These are phyloP conservation scores for Ceratoteleas bidentatus DNA, from an alignment of 1,140 invertebrate species.

Conservation along the genomic window DNA sequence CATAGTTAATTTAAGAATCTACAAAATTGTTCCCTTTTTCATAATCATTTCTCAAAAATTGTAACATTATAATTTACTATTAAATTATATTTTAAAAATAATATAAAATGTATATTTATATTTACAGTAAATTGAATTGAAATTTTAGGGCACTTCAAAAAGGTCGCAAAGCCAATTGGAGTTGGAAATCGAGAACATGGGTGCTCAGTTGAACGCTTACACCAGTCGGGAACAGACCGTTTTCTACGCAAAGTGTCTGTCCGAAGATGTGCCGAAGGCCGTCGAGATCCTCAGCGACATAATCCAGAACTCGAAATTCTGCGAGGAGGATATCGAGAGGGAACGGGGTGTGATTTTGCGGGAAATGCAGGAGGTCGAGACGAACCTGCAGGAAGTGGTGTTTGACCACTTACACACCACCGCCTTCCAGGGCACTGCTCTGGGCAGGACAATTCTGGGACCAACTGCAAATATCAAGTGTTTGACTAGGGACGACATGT, in stretches of 20 bases:
- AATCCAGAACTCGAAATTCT: slow-evolving; percentile 97
- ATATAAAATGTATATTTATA: too few relatives aligned
- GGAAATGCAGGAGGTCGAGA: slow-evolving; percentile 99
- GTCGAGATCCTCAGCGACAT: slow-evolving; percentile 99
- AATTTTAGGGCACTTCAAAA: too few relatives aligned
- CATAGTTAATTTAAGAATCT: too few relatives aligned
- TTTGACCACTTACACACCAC: slow-evolving; percentile 99
- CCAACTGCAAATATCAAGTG: slow-evolving; percentile 98
- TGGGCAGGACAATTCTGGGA: slow-evolving; percentile 98
- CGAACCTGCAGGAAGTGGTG: slow-evolving; percentile 99
- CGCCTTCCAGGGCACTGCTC: slow-evolving; percentile 96
- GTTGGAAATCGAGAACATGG: too few relatives aligned
- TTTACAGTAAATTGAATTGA: too few relatives aligned
- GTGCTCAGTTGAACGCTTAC: slow-evolving; percentile 90
- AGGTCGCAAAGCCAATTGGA: too few relatives aligned
- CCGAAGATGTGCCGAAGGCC: slow-evolving; percentile 95
- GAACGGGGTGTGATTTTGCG: slow-evolving; percentile 99
- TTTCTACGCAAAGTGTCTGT: slow-evolving; percentile 99
- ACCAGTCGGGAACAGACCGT: slow-evolving; percentile 99
- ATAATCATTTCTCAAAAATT: too few relatives aligned
- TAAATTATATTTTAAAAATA: too few relatives aligned
- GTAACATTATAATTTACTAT: too few relatives aligned
- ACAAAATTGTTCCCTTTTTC: too few relatives aligned
- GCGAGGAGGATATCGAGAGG: slow-evolving; percentile 96
- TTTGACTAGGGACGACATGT: slow-evolving; percentile 92